phyloP scores from a whole-genome alignment of 1,140 invertebrate genomes.

The Trachymyrmex septentrionalis region DNA sequence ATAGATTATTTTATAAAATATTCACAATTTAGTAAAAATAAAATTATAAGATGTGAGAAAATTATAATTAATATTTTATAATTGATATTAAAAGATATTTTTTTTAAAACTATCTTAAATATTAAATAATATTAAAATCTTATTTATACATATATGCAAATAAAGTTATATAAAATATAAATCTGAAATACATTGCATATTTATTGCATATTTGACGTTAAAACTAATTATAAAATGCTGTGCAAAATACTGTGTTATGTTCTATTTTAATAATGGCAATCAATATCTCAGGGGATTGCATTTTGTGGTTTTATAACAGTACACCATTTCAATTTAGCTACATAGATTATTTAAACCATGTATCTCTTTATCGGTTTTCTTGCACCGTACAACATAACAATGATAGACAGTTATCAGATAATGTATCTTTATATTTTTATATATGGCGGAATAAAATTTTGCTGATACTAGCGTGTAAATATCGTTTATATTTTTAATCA shows the following conservation, averaged over 20 bases:
- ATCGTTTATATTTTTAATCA: background rate
- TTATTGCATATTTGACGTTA: background rate
- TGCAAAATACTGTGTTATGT: background rate
- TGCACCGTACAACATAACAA: background rate
- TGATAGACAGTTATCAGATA: background rate
- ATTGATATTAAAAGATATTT: background rate
- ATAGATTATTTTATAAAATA: background rate
- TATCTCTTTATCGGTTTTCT: conserved; percentile 4
- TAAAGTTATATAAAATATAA: conserved; percentile 8
- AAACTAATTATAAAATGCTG: conserved; percentile 3
- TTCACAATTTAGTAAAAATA: background rate
- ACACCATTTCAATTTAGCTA: conserved; percentile 18
- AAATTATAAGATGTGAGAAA: background rate
- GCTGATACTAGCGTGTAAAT: background rate
- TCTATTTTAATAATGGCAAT: conserved; percentile 22
- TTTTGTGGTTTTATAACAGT: conserved; percentile 20
- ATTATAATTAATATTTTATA: background rate
- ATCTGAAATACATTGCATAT: background rate
- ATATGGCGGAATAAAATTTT: background rate
- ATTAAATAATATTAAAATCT: background rate
- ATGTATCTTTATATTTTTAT: background rate
- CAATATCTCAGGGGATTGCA: conserved; percentile 1
- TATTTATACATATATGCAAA: too few relatives aligned
- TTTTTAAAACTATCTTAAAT: conserved; percentile 5
- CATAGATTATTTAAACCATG: background rate